These are phyloP conservation scores for Phoenicopterus ruber DNA, from an alignment of 2,113 vertebrate genomes.

Conservation along the genomic window DNA sequence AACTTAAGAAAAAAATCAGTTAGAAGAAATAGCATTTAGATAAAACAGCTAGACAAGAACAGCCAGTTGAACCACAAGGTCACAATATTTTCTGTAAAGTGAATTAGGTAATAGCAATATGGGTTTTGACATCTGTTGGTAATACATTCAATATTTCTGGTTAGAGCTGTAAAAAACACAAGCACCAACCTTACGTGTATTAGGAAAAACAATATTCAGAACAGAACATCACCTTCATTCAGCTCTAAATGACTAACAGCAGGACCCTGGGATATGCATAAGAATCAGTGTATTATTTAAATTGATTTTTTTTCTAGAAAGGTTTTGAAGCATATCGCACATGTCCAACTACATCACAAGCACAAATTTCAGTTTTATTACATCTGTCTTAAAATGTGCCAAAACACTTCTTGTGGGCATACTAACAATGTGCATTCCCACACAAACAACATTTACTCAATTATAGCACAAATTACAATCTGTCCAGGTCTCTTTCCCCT, in stretches of 20 bases:
- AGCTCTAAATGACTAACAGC: not conserved
- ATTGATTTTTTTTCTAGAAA: not conserved
- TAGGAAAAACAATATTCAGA: constrained; percentile 12
- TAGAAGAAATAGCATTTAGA: not conserved
- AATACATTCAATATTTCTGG: not conserved
- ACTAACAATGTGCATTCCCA: not conserved
- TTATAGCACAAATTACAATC: not conserved
- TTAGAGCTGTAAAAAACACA: not conserved
- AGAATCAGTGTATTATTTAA: not conserved
- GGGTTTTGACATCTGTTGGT: not conserved
- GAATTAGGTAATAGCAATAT: not conserved
- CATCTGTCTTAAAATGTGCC: not conserved
- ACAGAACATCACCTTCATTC: not conserved
- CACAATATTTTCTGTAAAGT: not conserved
- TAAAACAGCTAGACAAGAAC: not conserved
- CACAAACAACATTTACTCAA: not conserved
- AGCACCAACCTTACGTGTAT: not conserved
- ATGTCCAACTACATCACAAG: not conserved
- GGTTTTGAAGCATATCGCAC: not conserved
- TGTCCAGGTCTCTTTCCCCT: not conserved
- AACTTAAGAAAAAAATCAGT: not conserved
- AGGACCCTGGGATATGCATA: not conserved
- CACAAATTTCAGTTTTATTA: not conserved
- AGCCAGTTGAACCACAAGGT: not conserved
- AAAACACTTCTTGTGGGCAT: not conserved